Evolutionary conservation across 37 sponge, comb jelly and placozoan genomes (phyloP).

Genomic region (Diacarnus erythraeanus): DNA sequence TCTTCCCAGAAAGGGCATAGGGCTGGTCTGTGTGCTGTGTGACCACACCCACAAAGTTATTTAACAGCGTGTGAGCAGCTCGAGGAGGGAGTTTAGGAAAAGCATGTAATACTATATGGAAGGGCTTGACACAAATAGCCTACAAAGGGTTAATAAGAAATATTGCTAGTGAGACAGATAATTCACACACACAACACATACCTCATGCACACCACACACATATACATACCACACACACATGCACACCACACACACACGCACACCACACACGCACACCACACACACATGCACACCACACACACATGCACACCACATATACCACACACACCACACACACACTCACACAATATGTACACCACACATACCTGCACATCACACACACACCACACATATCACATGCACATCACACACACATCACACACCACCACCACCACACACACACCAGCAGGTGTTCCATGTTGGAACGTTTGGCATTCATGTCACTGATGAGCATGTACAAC

Average conservation of each 20-base stretch:
- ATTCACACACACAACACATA: background rate
- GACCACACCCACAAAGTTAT: slow-evolving; percentile 73
- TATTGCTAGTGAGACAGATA: no score
- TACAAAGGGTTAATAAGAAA: background rate
- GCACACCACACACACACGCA: no score
- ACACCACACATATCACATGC: no score
- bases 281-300: no score
- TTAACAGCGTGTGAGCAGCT: slow-evolving; percentile 70
- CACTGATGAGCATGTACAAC: slow-evolving; percentile 30
- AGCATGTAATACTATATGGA: slow-evolving; percentile 47
- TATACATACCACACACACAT: background rate
- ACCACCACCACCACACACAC: background rate
- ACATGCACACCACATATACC: no score
- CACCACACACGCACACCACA: no score
- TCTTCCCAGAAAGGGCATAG: slow-evolving; percentile 22
- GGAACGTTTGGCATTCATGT: background rate
- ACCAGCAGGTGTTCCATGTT: slow-evolving; percentile 16
- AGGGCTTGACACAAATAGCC: slow-evolving; percentile 46
- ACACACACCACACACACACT: no score
- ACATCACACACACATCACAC: background rate
- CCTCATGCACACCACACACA: background rate
- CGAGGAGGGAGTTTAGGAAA: slow-evolving; percentile 61
- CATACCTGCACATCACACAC: no score
- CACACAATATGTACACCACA: background rate
- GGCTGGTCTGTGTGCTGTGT: slow-evolving; percentile 66